Base-by-base conservation (phyloP, 2,113 vertebrate species). In the Barnardius zonarius region DNA sequence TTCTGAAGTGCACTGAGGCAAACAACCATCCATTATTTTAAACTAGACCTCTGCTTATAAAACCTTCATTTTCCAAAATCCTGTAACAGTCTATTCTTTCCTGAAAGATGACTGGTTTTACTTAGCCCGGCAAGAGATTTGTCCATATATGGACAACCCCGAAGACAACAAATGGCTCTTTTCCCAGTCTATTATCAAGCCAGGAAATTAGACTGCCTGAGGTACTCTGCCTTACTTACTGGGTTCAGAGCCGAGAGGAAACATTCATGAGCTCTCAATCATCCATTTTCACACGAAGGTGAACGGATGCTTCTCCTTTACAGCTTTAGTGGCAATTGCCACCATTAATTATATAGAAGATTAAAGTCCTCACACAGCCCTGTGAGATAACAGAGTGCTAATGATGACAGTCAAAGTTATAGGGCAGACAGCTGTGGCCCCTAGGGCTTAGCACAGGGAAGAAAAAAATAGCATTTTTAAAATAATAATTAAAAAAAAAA, bases 161-260 rank as follows among this genome's bases (percentile, higher is more conserved):
- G 49, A 95, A 88, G 90, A 95, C 93, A 95, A 93, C 93, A 95
- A 96, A 95, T 93, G 95, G 93, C 95, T 96, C 90, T 93, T 95
- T 97, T 96, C 96, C 93, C 90, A 94, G 92, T 84, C 69, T 84
- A 89, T 96, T 97, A 96, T 96, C 92, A 97, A 93, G 88, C 90
- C 96, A 97, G 95, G 95, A 96, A 96, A 96, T 97, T 94, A 86
- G 92, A 72, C 86, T 64, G 91, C 83, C 95, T 72, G 86, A 96
- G 92, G 95, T 95, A 94, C 83, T 92, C 83, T 89, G 90, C 92
- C 76, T 86, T 61, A 13, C 93, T 89, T 46, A 88, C 73, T 93
- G 6, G 1, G 43, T 48, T 73, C 80, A 86, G 93, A 94, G 80
- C 61, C 0, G 2, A 77, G 77, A 90, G 92, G 90, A 96, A 97